Conservation (phyloP, 2,888 invertebrate species). For the Drosophila mimetica region DNA sequence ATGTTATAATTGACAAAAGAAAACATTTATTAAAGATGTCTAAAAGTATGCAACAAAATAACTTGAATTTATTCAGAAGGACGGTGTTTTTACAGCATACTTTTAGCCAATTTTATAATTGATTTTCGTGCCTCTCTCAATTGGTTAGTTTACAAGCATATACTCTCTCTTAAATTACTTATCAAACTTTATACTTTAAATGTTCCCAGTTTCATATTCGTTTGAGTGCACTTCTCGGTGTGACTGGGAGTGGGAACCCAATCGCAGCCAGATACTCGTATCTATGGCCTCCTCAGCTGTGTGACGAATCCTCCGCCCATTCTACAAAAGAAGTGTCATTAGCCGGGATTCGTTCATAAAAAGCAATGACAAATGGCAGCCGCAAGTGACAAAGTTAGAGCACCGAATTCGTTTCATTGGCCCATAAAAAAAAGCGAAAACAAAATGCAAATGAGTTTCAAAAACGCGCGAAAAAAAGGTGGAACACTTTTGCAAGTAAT, state of each 20-base stretch:
- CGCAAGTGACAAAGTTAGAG: constrained; percentile 61
- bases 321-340: constrained; percentile 66
- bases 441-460: constrained; percentile 72
- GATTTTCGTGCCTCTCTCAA: background rate
- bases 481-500: constrained; percentile 68
- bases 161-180: background rate
- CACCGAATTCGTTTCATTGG: constrained; percentile 76
- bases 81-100: too few species aligned
- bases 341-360: constrained; percentile 73
- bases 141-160: background rate
- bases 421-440: constrained; percentile 70
- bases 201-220: background rate
- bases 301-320: constrained; percentile 73
- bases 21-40: background rate
- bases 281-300: constrained; percentile 38
- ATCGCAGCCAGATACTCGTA: constrained; percentile 36
- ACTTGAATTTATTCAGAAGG: too few species aligned
- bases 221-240: constrained; percentile 7
- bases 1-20: background rate
- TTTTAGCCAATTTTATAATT: too few species aligned
- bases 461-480: constrained; percentile 55
- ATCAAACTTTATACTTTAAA: background rate
- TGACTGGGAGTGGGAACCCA: constrained; percentile 14
- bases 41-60: too few species aligned
- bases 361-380: constrained; percentile 56